Evolutionary conservation across 2,888 invertebrate species (phyloP).

Genomic region (Hesperia comma): DNA sequence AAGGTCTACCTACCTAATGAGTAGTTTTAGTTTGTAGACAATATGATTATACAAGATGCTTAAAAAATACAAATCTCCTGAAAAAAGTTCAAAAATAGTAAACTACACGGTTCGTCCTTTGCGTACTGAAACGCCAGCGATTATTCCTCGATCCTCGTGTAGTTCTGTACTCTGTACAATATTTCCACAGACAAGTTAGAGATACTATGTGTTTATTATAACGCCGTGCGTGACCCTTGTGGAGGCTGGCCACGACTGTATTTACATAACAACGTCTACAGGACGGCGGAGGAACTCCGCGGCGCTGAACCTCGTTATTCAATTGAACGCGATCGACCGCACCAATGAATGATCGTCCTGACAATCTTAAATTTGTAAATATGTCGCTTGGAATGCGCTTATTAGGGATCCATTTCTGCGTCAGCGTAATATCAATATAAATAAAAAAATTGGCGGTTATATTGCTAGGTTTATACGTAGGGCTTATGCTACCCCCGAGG

Average conservation of each 20-base stretch:
- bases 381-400: conserved; percentile 5
- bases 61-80: no score
- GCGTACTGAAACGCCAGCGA: no score
- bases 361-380: conserved; percentile 42
- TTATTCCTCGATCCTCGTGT: neutral
- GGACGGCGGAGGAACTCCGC: conserved; percentile 54
- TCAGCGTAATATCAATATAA: conserved; percentile 6
- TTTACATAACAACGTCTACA: conserved; percentile 69
- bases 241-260: conserved; percentile 51
- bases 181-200: conserved; percentile 3
- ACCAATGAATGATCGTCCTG: conserved; percentile 66
- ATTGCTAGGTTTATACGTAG: no score
- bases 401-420: conserved; percentile 6
- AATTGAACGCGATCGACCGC: conserved; percentile 73
- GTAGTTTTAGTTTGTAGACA: no score
- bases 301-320: conserved; percentile 70
- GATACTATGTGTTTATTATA: conserved; percentile 23
- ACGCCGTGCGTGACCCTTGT: conserved; percentile 31
- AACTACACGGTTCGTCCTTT: no score
- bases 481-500: no score
- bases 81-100: no score
- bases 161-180: neutral
- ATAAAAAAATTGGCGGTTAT: no score
- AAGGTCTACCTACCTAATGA: no score
- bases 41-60: no score